Percentiles rank a stretch among this genome's conserved stretches.
These are phyloP conservation scores for Neodontobutis hainanensis DNA, from an alignment of 2,113 vertebrate genomes.

Conservation along the genomic window DNA sequence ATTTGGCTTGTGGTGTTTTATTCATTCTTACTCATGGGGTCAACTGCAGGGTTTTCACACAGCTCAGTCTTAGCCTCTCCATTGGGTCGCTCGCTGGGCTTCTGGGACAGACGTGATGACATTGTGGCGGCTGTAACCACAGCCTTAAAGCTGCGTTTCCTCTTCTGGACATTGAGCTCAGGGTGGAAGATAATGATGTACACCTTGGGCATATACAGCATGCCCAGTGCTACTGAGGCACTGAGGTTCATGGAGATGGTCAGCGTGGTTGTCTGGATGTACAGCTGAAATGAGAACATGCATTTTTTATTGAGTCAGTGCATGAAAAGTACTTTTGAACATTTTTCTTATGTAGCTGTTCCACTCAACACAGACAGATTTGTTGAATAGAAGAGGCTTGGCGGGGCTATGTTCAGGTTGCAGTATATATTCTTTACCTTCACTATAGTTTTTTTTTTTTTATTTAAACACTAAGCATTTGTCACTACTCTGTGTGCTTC, in stretches of 20 bases:
- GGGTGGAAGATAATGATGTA: constrained; percentile 99
- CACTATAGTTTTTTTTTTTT: constrained; percentile 19
- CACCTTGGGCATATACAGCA: constrained; percentile 99
- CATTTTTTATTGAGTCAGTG: too few species aligned
- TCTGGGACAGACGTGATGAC: constrained; percentile 92
- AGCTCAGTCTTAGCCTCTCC: constrained; percentile 96
- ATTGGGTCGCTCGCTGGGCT: constrained; percentile 92
- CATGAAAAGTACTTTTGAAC: background rate
- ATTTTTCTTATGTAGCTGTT: background rate
- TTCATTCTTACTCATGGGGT: constrained; percentile 74
- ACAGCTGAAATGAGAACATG: constrained; percentile 81
- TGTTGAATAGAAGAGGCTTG: constrained; percentile 11
- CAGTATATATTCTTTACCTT: constrained; percentile 12
- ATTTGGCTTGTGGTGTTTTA: background rate
- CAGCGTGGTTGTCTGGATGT: constrained; percentile 96
- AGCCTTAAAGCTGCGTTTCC: constrained; percentile 96
- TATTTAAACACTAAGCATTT: constrained; percentile 9
- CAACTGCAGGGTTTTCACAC: constrained; percentile 86
- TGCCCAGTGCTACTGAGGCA: constrained; percentile 95
- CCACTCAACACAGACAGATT: constrained; percentile 14
- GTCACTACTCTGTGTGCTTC: constrained; percentile 1
- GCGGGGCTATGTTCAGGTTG: constrained; percentile 14
- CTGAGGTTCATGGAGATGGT: constrained; percentile 99
- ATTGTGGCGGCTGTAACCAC: constrained; percentile 95
- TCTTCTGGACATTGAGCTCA: constrained; percentile 95